These are phyloP conservation scores for Butorides virescens DNA, from an alignment of 2,113 vertebrate genomes.

Conservation along the genomic window DNA sequence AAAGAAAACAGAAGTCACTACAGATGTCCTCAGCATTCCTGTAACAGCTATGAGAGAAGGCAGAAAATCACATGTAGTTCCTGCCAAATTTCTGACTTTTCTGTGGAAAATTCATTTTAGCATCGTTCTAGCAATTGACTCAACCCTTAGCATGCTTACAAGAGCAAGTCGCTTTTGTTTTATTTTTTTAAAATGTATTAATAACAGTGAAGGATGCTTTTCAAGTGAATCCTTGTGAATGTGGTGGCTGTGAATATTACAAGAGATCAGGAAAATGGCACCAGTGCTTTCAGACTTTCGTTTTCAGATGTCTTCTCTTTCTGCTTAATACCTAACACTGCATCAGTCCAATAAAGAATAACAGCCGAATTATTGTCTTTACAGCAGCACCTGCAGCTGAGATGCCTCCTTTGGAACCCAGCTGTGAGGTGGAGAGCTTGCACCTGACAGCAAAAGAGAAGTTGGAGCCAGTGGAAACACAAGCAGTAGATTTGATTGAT, in stretches of 20 bases:
- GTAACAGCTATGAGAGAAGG: background rate
- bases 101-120: background rate
- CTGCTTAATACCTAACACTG: slow-evolving; percentile 25
- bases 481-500: background rate
- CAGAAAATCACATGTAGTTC: background rate
- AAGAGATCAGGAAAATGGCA: background rate
- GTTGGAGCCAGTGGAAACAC: background rate
- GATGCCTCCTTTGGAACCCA: background rate
- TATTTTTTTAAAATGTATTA: background rate
- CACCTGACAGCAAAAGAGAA: background rate
- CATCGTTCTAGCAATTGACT: background rate
- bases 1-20: background rate
- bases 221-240: background rate
- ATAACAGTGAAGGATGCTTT: background rate
- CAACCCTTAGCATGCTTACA: background rate
- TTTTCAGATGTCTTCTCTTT: background rate
- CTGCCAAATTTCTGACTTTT: background rate
- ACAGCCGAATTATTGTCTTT: background rate
- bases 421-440: background rate
- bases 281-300: background rate
- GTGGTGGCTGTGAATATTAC: background rate
- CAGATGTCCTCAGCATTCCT: background rate
- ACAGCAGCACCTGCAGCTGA: background rate
- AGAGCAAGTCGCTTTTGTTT: background rate
- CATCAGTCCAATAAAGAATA: background rate